Conservation (phyloP, 2,113 vertebrate genomes). For the Peromyscus polionotus region DNA sequence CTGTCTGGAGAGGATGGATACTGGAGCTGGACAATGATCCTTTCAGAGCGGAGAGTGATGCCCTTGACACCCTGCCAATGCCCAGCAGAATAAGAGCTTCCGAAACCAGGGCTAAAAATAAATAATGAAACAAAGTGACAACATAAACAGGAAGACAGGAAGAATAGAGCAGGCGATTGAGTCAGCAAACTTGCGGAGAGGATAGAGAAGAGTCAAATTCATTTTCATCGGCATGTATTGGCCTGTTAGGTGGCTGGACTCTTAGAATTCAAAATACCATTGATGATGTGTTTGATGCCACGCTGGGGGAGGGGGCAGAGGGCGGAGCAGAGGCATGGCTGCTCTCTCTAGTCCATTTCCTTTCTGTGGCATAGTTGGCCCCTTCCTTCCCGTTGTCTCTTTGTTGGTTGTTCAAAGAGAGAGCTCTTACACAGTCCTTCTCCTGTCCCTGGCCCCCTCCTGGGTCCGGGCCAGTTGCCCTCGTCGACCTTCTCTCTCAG, state of each 20-base stretch:
- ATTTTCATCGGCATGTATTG: constrained; percentile 63
- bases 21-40: constrained; percentile 49
- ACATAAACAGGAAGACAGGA: constrained; percentile 78
- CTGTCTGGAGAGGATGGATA: constrained; percentile 74
- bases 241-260: constrained; percentile 62
- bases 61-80: constrained; percentile 71
- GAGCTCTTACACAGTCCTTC: constrained; percentile 23
- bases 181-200: constrained; percentile 76
- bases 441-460: constrained; percentile 33
- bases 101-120: constrained; percentile 82
- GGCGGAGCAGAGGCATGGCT: background rate
- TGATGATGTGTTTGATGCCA: constrained; percentile 68
- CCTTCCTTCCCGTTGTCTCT: constrained; percentile 8
- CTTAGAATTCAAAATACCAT: constrained; percentile 65
- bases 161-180: constrained; percentile 58
- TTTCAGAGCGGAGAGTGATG: constrained; percentile 76
- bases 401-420: constrained; percentile 58
- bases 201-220: constrained; percentile 66
- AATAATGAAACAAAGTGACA: constrained; percentile 84
- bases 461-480: constrained; percentile 39
- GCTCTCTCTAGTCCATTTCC: background rate
- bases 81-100: constrained; percentile 77
- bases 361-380: background rate
- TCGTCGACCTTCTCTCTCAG: constrained; percentile 4
- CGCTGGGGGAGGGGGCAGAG: background rate